phyloP scores from a whole-genome alignment of 2,888 invertebrate species.

The Metacarcinus magister region DNA sequence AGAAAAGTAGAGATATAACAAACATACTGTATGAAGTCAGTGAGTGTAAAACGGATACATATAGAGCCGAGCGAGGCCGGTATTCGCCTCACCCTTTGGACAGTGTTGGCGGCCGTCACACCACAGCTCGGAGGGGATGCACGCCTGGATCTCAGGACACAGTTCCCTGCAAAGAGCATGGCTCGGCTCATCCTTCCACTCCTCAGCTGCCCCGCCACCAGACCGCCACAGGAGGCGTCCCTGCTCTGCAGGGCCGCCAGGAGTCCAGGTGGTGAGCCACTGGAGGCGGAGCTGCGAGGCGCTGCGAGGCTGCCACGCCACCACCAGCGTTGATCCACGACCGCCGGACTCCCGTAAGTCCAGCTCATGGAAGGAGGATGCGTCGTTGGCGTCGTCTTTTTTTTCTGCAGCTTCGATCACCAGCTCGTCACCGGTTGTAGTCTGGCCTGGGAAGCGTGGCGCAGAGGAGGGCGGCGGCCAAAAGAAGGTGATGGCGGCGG shows the following conservation, averaged over 20 bases:
- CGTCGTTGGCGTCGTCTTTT: constrained; percentile 33
- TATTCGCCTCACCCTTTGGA: constrained; percentile 74
- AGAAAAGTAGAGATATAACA: neutral
- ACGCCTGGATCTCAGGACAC: constrained; percentile 80
- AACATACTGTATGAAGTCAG: neutral
- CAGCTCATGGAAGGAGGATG: constrained; percentile 56
- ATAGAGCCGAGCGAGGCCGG: neutral
- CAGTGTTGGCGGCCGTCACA: constrained; percentile 81
- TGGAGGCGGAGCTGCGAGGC: constrained; percentile 77
- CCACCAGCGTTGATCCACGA: constrained; percentile 67
- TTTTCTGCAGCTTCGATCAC: constrained; percentile 32
- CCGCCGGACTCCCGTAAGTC: constrained; percentile 62
- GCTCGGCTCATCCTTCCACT: constrained; percentile 42
- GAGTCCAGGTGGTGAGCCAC: constrained; percentile 79
- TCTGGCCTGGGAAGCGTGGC: constrained; percentile 10
- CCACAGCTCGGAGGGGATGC: constrained; percentile 81
- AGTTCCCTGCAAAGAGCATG: constrained; percentile 74
- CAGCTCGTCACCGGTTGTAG: constrained; percentile 14
- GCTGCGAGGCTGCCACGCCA: constrained; percentile 80
- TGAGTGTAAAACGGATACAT: neutral
- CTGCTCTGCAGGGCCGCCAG: constrained; percentile 18
- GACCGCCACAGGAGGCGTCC: neutral
- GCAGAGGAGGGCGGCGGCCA: constrained; percentile 74
- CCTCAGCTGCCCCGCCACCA: constrained; percentile 9
- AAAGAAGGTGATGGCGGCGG: constrained; percentile 70